These are phyloP conservation scores for Andinoacara biseriatus DNA, from an alignment of 2,113 vertebrate species.

Conservation along the genomic window DNA sequence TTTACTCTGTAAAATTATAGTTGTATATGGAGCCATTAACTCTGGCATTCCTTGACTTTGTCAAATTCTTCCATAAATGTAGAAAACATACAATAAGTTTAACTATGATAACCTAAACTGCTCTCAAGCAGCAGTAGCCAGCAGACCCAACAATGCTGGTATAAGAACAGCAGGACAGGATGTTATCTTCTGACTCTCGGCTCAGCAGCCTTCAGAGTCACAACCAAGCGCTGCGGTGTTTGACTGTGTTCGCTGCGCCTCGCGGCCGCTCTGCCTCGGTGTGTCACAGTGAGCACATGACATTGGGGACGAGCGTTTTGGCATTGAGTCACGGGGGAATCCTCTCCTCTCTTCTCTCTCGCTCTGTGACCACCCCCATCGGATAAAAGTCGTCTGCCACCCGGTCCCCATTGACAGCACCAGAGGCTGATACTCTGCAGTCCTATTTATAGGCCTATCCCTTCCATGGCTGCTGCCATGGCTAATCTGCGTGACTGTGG, in stretches of 20 bases:
- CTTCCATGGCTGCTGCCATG: conserved; percentile 61
- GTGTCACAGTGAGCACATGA: conserved; percentile 50
- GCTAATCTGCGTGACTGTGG: conserved; percentile 67
- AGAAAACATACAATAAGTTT: background rate
- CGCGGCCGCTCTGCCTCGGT: conserved; percentile 22
- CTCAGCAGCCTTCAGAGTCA: conserved; percentile 18
- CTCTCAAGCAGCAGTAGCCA: no score
- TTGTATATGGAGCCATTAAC: background rate
- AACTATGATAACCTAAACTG: background rate
- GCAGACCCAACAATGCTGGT: background rate
- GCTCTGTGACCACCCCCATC: conserved; percentile 28
- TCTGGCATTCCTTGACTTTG: background rate
- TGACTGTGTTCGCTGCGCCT: conserved; percentile 19
- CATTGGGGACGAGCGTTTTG: conserved; percentile 63
- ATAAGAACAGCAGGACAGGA: background rate
- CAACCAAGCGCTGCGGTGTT: background rate
- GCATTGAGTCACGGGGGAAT: conserved; percentile 65
- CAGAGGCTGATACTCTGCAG: conserved; percentile 41
- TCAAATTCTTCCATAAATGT: background rate
- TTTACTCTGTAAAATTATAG: no score
- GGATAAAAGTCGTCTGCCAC: conserved; percentile 50
- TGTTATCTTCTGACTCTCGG: background rate
- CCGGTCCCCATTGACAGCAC: conserved; percentile 63
- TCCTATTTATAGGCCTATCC: conserved; percentile 67
- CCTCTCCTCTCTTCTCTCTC: conserved; percentile 26